These are phyloP conservation scores for Chrysodeixis includens DNA, from an alignment of 2,888 invertebrate genomes.

Conservation along the genomic window DNA sequence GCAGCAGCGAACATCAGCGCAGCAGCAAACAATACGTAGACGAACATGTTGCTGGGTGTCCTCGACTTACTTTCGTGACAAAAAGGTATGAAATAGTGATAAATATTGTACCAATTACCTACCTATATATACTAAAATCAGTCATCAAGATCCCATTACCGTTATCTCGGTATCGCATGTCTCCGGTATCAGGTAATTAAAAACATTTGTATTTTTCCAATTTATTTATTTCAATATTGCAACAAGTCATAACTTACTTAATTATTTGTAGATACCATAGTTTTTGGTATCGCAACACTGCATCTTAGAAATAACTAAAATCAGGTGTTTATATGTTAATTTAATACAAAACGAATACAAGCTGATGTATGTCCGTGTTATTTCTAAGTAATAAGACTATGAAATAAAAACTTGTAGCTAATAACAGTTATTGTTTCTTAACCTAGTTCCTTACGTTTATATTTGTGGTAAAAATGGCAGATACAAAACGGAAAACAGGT, in stretches of 20 bases:
- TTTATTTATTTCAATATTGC: slow-evolving; percentile 45
- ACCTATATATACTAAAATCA: too few species aligned
- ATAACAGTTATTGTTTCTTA: slow-evolving; percentile 31
- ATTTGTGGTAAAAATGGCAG: slow-evolving; percentile 13
- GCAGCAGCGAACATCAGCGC: too few species aligned
- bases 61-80: too few species aligned
- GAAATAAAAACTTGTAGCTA: slow-evolving; percentile 13
- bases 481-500: slow-evolving; percentile 12
- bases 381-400: slow-evolving; percentile 3
- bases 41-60: too few species aligned
- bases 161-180: too few species aligned
- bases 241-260: slow-evolving; percentile 29
- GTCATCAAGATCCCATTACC: too few species aligned
- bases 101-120: too few species aligned
- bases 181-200: slow-evolving; percentile 30
- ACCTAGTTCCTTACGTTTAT: slow-evolving; percentile 28
- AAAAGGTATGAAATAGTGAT: too few species aligned
- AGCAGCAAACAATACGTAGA: too few species aligned
- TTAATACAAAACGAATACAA: slow-evolving; percentile 15
- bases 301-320: slow-evolving; percentile 14
- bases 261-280: slow-evolving; percentile 28
- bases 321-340: slow-evolving; percentile 12
- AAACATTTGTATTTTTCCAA: slow-evolving; percentile 38
- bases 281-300: slow-evolving; percentile 43
- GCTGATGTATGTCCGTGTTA: slow-evolving; percentile 8